Evolutionary conservation across 2,888 invertebrate genomes (phyloP).

Genomic region (Endotricha flammealis): DNA sequence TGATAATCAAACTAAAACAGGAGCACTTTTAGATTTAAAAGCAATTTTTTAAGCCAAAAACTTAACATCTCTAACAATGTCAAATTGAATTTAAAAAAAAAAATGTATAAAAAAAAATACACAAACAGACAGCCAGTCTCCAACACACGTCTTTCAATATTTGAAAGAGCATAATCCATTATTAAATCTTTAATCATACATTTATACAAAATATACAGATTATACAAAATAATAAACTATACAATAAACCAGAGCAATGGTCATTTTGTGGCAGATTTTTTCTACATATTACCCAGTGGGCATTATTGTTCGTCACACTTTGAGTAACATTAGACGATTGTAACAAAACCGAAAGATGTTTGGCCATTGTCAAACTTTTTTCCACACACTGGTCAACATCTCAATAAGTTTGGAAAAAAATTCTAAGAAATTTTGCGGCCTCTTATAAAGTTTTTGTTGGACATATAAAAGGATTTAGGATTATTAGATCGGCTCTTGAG

Average conservation of each 20-base stretch:
- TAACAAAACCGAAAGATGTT: conserved; percentile 16
- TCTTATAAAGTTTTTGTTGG: conserved; percentile 15
- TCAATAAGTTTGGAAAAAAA: conserved; percentile 13
- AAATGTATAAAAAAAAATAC: no score
- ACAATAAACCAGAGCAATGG: conserved; percentile 16
- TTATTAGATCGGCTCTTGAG: conserved; percentile 12
- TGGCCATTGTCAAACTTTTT: conserved; percentile 15
- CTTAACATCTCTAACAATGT: no score
- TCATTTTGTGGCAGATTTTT: conserved; percentile 19
- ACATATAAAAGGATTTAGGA: conserved; percentile 16
- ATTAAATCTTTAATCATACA: no score
- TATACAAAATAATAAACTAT: no score
- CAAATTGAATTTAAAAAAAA: no score
- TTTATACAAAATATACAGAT: no score
- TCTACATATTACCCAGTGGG: conserved; percentile 7
- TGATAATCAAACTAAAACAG: no score
- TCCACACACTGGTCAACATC: conserved; percentile 21
- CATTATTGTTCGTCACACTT: conserved; percentile 26
- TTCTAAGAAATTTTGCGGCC: conserved; percentile 19
- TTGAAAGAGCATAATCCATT: no score
- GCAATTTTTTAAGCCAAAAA: no score
- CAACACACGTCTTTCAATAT: no score
- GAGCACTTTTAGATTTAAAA: no score
- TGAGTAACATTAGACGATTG: conserved; percentile 23
- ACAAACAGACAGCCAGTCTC: no score